Percentiles rank a stretch among this genome's conserved stretches.
These are phyloP conservation scores for Lepidurus apus DNA, from an alignment of 1,140 invertebrate species.

Conservation along the genomic window DNA sequence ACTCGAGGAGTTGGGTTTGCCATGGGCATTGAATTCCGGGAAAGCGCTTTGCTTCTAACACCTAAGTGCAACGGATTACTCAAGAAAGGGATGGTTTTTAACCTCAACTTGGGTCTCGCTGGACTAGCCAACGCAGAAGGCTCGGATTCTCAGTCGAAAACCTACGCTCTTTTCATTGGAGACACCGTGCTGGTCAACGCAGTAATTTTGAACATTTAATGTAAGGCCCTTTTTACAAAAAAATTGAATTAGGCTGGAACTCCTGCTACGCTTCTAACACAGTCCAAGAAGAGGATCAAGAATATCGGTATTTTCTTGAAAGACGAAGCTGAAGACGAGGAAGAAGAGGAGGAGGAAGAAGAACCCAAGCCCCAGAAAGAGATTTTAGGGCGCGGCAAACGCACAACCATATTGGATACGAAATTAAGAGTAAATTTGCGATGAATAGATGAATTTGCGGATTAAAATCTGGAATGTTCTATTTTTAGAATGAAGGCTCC, in stretches of 20 bases:
- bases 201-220: conserved; percentile 45
- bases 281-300: conserved; percentile 92
- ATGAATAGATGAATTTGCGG: conserved; percentile 17
- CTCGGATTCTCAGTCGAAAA: conserved; percentile 78
- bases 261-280: conserved; percentile 80
- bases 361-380: conserved; percentile 52
- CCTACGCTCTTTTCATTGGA: conserved; percentile 90
- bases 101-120: conserved; percentile 89
- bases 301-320: conserved; percentile 95
- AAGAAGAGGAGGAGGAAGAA: conserved; percentile 73
- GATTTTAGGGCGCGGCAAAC: conserved; percentile 71
- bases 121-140: conserved; percentile 77
- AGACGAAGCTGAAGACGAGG: conserved; percentile 66
- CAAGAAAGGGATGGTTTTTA: conserved; percentile 95
- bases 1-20: conserved; percentile 85
- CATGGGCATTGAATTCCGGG: conserved; percentile 97
- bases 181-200: conserved; percentile 94
- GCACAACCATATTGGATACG: conserved; percentile 89
- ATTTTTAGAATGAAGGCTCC: conserved; percentile 71
- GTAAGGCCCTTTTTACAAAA: conserved; percentile 33
- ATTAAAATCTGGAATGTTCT: background rate
- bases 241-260: conserved; percentile 50
- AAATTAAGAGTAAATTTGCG: conserved; percentile 71
- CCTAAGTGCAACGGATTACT: conserved; percentile 76
- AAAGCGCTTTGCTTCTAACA: conserved; percentile 84